Evolutionary conservation across 2,888 invertebrate species (phyloP), one percentile per base, ranked within the genome.

Genomic region (Ernsta delagoae): DNA sequence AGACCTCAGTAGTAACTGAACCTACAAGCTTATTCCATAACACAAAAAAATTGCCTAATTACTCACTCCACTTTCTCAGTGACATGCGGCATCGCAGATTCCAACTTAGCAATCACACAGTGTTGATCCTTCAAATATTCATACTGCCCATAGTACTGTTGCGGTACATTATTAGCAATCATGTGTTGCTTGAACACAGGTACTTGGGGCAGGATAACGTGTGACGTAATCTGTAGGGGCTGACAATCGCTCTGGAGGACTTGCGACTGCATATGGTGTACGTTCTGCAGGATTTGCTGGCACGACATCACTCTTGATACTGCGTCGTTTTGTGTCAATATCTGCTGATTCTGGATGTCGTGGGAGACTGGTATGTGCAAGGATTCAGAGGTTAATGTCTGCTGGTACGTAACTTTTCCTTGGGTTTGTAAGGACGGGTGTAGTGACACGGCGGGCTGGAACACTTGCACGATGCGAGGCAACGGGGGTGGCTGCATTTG

Each of bases 391-490:
- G 85, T 83, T 9, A 89, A 82, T 0, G 86, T 82, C 72, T 89
- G 89, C 50, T 90, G 89, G 70, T 89, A 92, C 0, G 85, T 83
- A 0, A 90, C 76, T 74, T 88, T 90, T 3, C 84, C 88, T 62
- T 90, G 87, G 1, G 85, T 83, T 0, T 50, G 50, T 16, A 90
- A 70, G 0, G 83, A 79, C 1, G 88, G 86, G 59, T 91, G 91
- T 80, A 72, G 90, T 82, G 59, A 91, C 4, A 81, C 76, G 0
- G 86, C 74, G 0, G 86, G 84, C 72, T 88, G 87, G 72, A 87
- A 90, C 0, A 92, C 86, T 75, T 90, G 92, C 4, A 92, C 84
- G 12, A 92, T 81, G 70, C 90, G 92, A 0, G 90, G 87, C 68
- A 90, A 83, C 69, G 78, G 67, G 59, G 82, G 71, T 0, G 83